Conservation (phyloP, 2,888 invertebrate genomes). For the Cephonodes hylas region DNA sequence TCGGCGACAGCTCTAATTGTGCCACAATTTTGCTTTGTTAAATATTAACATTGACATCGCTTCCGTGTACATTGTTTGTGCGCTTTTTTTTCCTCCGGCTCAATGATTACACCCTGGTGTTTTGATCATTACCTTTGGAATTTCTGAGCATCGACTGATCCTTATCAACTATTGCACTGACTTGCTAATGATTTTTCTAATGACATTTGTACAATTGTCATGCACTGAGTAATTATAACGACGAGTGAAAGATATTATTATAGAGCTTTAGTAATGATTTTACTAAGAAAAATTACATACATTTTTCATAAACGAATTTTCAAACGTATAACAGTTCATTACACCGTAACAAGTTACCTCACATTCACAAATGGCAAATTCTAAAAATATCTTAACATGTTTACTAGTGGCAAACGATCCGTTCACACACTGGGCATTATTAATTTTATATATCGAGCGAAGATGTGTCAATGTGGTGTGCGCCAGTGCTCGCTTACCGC, state of each 20-base stretch:
- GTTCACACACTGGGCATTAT: slow-evolving; percentile 1
- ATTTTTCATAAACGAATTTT: background rate
- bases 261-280: too few relatives aligned
- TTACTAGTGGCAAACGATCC: background rate
- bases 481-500: background rate
- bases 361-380: background rate
- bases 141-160: background rate
- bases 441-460: slow-evolving; percentile 6
- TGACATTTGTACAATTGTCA: background rate
- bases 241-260: too few relatives aligned
- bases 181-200: background rate
- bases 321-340: background rate
- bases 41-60: slow-evolving; percentile 32
- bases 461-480: background rate
- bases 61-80: slow-evolving; percentile 15
- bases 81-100: background rate
- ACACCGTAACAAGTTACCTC: background rate
- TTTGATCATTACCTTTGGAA: background rate
- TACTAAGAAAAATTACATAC: background rate
- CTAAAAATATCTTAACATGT: background rate
- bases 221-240: too few relatives aligned
- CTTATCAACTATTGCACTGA: background rate
- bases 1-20: slow-evolving; percentile 32
- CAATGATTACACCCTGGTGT: background rate
- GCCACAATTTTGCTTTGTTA: slow-evolving; percentile 31